Percentiles rank a stretch among this genome's conserved stretches.
These are phyloP conservation scores for Fistularia commersonii DNA, from an alignment of 2,797 vertebrate species.

Conservation along the genomic window DNA sequence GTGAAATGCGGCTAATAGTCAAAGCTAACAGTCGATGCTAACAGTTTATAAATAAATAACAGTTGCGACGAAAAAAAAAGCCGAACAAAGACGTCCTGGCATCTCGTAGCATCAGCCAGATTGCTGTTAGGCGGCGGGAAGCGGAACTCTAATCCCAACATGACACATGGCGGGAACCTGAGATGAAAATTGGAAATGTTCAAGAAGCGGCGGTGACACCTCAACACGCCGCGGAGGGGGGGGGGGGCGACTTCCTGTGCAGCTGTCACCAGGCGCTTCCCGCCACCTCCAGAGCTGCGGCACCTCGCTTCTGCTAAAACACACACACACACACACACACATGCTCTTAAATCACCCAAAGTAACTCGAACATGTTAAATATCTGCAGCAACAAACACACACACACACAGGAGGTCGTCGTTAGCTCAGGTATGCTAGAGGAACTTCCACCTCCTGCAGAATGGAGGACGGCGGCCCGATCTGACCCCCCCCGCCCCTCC, in stretches of 20 bases:
- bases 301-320: constrained; percentile 54
- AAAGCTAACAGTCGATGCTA: too few species aligned
- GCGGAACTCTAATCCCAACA: constrained; percentile 58
- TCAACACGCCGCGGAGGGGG: constrained; percentile 53
- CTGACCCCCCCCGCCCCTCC: too few species aligned
- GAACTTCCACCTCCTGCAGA: too few species aligned
- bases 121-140: constrained; percentile 50
- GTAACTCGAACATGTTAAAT: neutral
- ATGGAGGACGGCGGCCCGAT: too few species aligned
- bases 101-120: constrained; percentile 49
- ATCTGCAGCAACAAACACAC: too few species aligned
- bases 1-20: too few species aligned
- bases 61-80: too few species aligned
- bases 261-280: constrained; percentile 72
- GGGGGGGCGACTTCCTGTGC: constrained; percentile 74
- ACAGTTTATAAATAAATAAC: neutral
- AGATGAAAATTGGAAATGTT: constrained; percentile 75
- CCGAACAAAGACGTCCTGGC: constrained; percentile 10
- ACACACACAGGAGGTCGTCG: too few species aligned
- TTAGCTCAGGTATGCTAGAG: too few species aligned
- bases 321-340: too few species aligned
- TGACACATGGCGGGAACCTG: constrained; percentile 66
- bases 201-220: constrained; percentile 70
- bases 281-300: constrained; percentile 52
- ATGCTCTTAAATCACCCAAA: neutral